Evolutionary conservation across 2,888 invertebrate species (phyloP), one percentile per base, ranked within the genome.

Genomic region (Crioceris asparagi): DNA sequence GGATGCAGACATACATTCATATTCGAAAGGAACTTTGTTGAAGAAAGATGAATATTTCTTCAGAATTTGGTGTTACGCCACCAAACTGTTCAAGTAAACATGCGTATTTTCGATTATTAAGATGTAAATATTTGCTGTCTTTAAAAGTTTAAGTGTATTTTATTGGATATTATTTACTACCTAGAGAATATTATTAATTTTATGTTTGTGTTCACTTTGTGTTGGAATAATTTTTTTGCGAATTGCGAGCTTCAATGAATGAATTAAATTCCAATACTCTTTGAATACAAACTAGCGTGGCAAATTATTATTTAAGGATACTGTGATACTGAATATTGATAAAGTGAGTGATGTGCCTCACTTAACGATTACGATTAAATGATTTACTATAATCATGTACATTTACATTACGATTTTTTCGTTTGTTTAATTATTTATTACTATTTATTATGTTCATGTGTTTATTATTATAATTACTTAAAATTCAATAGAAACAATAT

Each of bases 1-100:
- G 83, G 92, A 93, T 63, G 90, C 92, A 2, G 88, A 91, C 59
- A 90, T 92, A 51, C 76, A 80, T 51, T 83, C 86, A 29, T 92
- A 92, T 65, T 85, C 90, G n/a, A 77, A 84, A 50, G 83, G 84
- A 46, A 81, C 83, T 40, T 71, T 92, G 35, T 70, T 90, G 35
- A 74, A 84, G 49, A 78, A 83, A 55, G 90, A 91, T 62, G 92
- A 93, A 68, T 93, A 93, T 70, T 93, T 92, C 81, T 93, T 93
- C 80, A 77, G 86, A 52, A 83, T 92, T 67, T 91, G 86, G 85
- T 81, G 82, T 64, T 81, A 86, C 57, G 84, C 86, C 51, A 82
- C 82, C 55, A 80, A 84, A 62, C 71, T 85, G 43, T 85, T 85
- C 66, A 82, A 86, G 67, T 84, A 75, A 41, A 43, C 38, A 27